phyloP scores from a whole-genome alignment of 1,140 invertebrate species.

The Drosophila sturtevanti region DNA sequence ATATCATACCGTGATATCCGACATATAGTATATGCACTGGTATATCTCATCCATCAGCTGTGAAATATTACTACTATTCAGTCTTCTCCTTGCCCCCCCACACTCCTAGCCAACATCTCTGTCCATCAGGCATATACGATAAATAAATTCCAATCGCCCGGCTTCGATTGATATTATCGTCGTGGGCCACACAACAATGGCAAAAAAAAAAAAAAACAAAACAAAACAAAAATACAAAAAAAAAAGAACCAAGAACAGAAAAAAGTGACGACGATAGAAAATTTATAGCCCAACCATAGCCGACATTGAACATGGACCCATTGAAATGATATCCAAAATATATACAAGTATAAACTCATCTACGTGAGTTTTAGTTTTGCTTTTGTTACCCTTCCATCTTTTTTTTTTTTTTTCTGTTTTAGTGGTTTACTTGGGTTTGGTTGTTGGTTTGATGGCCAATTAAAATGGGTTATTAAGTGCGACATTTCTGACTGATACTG shows the following conservation, averaged over 20 bases:
- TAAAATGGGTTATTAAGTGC: slow-evolving; percentile 71
- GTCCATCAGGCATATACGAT: slow-evolving; percentile 31
- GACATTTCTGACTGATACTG: slow-evolving; percentile 8
- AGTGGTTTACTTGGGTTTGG: slow-evolving; percentile 19
- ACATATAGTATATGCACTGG: slow-evolving; percentile 17
- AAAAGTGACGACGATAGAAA: slow-evolving; percentile 61
- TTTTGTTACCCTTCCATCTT: slow-evolving; percentile 9
- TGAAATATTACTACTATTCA: slow-evolving; percentile 66
- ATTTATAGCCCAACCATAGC: slow-evolving; percentile 72
- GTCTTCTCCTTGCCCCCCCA: slow-evolving; percentile 11
- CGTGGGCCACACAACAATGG: slow-evolving; percentile 72
- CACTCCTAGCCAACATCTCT: slow-evolving; percentile 39
- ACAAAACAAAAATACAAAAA: slow-evolving; percentile 38
- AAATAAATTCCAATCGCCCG: slow-evolving; percentile 70
- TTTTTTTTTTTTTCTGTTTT: neutral
- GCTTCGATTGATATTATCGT: slow-evolving; percentile 66
- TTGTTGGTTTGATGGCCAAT: slow-evolving; percentile 67
- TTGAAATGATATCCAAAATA: slow-evolving; percentile 65
- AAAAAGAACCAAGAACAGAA: slow-evolving; percentile 13
- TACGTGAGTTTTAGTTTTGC: slow-evolving; percentile 40
- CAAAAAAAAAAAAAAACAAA: slow-evolving; percentile 42
- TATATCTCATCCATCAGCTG: slow-evolving; percentile 70
- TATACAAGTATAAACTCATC: slow-evolving; percentile 44
- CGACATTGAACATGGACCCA: slow-evolving; percentile 57
- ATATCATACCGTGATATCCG: slow-evolving; percentile 63